A percentile compares a stretch with the other conserved stretches of the same genome.
Evolutionary conservation across 1,140 invertebrate species (phyloP).

Genomic region (Holotrichia oblita): DNA sequence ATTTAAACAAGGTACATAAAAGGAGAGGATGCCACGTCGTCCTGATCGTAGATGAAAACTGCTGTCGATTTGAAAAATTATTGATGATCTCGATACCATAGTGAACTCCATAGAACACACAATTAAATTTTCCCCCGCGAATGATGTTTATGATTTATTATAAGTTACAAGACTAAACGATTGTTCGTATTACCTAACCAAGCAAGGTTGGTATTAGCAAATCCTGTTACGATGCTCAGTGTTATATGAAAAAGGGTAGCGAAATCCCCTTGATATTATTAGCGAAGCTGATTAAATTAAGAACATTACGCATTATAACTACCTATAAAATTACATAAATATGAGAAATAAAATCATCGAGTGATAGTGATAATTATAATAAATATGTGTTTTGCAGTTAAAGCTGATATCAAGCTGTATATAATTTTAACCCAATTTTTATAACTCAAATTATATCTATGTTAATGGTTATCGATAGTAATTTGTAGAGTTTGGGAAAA

Average conservation of each 20-base stretch:
- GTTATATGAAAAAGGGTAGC: conserved; percentile 1
- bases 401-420: not conserved
- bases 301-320: not conserved
- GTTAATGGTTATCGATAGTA: not conserved
- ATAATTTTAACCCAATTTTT: conserved; percentile 24
- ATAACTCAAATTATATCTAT: conserved; percentile 2
- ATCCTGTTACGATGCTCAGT: not conserved
- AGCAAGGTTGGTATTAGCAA: not conserved
- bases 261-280: not conserved
- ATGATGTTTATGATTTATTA: conserved; percentile 32
- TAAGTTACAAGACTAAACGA: conserved; percentile 30
- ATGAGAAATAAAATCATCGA: not conserved
- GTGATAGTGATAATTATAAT: too few species aligned
- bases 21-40: not conserved
- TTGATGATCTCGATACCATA: conserved; percentile 32
- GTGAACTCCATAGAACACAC: not conserved
- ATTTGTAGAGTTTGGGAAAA: conserved; percentile 4
- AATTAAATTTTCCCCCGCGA: not conserved
- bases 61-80: conserved; percentile 25
- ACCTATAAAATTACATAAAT: not conserved
- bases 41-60: conserved; percentile 7
- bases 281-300: conserved; percentile 19
- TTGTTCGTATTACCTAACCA: not conserved
- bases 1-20: conserved; percentile 9
- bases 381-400: too few species aligned